A percentile compares a stretch with the other conserved stretches of the same genome.
Evolutionary conservation across 2,113 vertebrate genomes (phyloP).

Genomic region (Dendrocopos noguchii): DNA sequence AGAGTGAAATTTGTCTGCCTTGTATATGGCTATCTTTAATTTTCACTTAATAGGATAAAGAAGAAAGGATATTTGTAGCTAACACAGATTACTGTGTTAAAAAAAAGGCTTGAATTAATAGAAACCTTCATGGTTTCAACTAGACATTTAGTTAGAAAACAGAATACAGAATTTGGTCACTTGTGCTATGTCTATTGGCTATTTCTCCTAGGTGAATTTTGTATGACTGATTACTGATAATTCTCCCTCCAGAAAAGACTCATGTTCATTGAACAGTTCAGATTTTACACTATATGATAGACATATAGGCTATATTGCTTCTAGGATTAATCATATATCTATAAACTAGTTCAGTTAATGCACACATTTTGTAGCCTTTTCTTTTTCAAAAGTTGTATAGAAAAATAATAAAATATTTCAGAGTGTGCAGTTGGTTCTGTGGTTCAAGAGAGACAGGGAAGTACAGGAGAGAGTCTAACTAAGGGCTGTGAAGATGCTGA

Average conservation of each 20-base stretch:
- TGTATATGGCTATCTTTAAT: background rate
- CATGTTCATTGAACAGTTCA: background rate
- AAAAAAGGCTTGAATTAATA: background rate
- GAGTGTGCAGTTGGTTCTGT: background rate
- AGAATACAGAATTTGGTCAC: background rate
- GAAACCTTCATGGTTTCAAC: background rate
- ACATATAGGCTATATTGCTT: background rate
- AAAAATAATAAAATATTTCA: background rate
- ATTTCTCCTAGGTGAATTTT: background rate
- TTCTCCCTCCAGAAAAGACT: background rate
- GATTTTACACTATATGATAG: background rate
- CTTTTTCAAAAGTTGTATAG: background rate
- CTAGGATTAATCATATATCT: background rate
- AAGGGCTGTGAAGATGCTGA: too few relatives aligned
- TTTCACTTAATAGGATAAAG: background rate
- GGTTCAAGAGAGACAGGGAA: too few relatives aligned
- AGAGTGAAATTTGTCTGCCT: background rate
- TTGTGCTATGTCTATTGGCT: background rate
- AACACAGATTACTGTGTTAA: background rate
- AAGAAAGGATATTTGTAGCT: background rate
- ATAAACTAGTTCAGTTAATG: background rate
- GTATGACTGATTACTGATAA: background rate
- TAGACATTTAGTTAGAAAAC: too few relatives aligned
- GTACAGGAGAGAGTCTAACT: too few relatives aligned
- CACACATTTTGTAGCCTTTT: rapidly evolving